Percentiles rank a stretch among this genome's conserved stretches.
phyloP scores from a whole-genome alignment of 2,888 invertebrate species.

The Lochmaea capreae region DNA sequence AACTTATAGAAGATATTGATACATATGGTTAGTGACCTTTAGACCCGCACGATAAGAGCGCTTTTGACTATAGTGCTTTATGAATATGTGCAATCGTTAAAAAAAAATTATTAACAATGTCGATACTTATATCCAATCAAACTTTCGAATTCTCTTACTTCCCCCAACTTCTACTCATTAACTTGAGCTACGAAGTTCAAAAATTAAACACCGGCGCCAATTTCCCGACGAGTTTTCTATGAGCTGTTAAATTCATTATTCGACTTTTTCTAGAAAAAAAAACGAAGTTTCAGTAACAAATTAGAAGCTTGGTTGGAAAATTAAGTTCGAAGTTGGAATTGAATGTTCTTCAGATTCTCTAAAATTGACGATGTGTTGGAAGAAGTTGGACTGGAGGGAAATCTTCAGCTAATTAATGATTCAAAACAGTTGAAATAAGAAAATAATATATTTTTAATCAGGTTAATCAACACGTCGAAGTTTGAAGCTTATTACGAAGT shows the following conservation, averaged over 20 bases:
- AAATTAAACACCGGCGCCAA: conserved; percentile 3
- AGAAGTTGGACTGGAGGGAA: not conserved
- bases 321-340: conserved; percentile 11
- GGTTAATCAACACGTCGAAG: not conserved
- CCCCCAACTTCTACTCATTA: not conserved
- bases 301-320: conserved; percentile 2
- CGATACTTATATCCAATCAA: not conserved
- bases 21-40: no score
- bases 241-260: conserved; percentile 27
- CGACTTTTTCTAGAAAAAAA: not conserved
- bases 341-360: conserved; percentile 12
- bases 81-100: no score
- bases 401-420: no score
- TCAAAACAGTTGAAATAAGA: no score
- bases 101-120: not conserved
- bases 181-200: not conserved
- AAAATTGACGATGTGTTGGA: conserved; percentile 9
- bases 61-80: no score
- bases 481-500: not conserved
- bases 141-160: not conserved
- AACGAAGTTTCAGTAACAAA: conserved; percentile 14
- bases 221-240: conserved; percentile 17
- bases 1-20: no score
- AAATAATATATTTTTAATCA: no score
- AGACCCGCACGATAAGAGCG: no score